A percentile compares a stretch with the other conserved stretches of the same genome.
Conservation (phyloP, 2,113 vertebrate genomes). For the Centrocercus urophasianus region DNA sequence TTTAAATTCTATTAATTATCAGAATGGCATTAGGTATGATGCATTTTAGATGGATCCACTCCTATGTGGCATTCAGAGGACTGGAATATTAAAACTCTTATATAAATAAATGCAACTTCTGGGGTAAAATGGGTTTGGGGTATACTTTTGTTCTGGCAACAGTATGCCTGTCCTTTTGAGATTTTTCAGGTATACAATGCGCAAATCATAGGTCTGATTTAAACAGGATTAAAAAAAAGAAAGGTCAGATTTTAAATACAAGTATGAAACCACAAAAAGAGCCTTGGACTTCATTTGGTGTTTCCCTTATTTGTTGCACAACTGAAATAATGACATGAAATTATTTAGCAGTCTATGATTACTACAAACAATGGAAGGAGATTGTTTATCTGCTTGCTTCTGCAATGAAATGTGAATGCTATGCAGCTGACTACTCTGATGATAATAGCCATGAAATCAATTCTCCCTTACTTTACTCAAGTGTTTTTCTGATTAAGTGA, state of each 20-base stretch:
- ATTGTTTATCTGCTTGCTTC: conserved; percentile 8
- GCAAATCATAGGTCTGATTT: not conserved
- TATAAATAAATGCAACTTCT: not conserved
- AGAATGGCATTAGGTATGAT: not conserved
- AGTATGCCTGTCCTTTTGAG: not conserved
- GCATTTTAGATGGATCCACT: not conserved
- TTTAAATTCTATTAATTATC: not conserved
- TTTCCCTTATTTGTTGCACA: conserved; percentile 17
- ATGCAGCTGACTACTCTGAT: not conserved
- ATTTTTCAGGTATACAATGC: not conserved
- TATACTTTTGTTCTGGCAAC: not conserved
- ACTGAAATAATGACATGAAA: conserved; percentile 25
- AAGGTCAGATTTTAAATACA: not conserved
- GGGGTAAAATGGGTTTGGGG: not conserved
- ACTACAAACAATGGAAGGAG: conserved; percentile 28
- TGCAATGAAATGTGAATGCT: conserved; percentile 13
- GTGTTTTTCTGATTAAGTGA: not conserved
- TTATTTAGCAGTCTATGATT: conserved; percentile 24
- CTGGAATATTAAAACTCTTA: not conserved
- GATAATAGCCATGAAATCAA: not conserved
- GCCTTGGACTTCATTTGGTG: not conserved
- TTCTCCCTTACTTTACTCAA: not conserved
- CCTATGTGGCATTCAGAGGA: not conserved
- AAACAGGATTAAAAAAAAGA: not conserved
- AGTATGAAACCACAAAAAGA: not conserved